Evolutionary conservation across 2,113 vertebrate genomes (phyloP), one percentile per base, ranked within the genome.

Genomic region (Heterochromis multidens): DNA sequence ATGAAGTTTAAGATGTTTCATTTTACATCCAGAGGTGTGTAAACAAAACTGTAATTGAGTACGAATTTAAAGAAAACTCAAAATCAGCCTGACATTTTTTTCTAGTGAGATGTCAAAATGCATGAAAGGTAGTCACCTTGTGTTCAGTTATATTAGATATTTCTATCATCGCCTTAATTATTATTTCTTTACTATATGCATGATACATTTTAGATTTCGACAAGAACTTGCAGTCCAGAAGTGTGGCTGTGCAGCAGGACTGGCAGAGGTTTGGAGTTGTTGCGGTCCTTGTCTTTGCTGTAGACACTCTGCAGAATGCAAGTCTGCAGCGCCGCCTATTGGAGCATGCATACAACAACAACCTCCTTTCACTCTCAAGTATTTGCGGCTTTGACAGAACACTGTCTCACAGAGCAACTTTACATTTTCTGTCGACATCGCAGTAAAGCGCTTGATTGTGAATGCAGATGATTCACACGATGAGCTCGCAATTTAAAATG

Each of bases 301-400:
- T 1, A 29, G 40, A 31, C 9, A 3, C 4, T 61, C 21, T 4
- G 14, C 87, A 62, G 59, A 93, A 52, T 29, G 80, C 79, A 82
- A 76, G 92, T 90, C 90, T 91, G 89, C 91, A 94, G 94, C 95
- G 95, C 91, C 96, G 77, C 91, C 95, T 94, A 90, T 93, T 81
- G 95, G 83, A 1, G 1, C 2, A 3, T 10, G 0, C 3, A 3
- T 25, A 1, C 4, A 83, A 90, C 27, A 27, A 80, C 91, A 87
- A 8, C 4, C 35, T 13, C 21, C 1, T 3, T 14, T 29, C 7
- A 21, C 11, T 2, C 52, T 21, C 9, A 12, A 29, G 49, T 29
- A 74, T 54, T 23, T 14, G 82, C 81, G 85, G 43, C 87, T 84
- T 63, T 60, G 79, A 59, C 78, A 82, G 2, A 57, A 25, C 10